phyloP scores from a whole-genome alignment of 2,113 vertebrate genomes.

The Xyrauchen texanus region DNA sequence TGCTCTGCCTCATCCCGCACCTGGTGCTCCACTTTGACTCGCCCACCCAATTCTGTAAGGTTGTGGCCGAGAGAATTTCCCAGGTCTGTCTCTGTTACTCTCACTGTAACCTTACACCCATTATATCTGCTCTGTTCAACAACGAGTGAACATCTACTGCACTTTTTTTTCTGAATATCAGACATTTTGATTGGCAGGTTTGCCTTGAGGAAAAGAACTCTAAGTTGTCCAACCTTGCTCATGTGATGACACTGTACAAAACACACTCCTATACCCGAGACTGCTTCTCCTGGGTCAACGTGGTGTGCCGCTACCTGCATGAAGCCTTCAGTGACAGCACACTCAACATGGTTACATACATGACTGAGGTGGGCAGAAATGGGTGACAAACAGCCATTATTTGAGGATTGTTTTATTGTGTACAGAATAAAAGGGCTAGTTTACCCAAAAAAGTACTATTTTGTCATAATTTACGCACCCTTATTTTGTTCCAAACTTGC shows the following conservation, averaged over 20 bases:
- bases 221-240: slow-evolving; percentile 93
- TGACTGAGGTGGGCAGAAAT: slow-evolving; percentile 84
- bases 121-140: not conserved
- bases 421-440: too few relatives aligned
- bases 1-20: slow-evolving; percentile 95
- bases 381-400: too few relatives aligned
- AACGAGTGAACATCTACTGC: not conserved
- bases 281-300: slow-evolving; percentile 93
- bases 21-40: slow-evolving; percentile 94
- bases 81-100: slow-evolving; percentile 77
- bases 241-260: slow-evolving; percentile 98
- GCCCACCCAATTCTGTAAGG: slow-evolving; percentile 95
- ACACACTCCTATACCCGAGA: slow-evolving; percentile 95
- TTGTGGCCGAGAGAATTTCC: slow-evolving; percentile 92
- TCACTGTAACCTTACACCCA: not conserved
- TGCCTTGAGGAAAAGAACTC: slow-evolving; percentile 94
- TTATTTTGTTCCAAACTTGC: too few relatives aligned
- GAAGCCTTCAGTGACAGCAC: slow-evolving; percentile 93
- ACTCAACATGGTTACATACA: slow-evolving; percentile 93
- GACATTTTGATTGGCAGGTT: slow-evolving; percentile 73
- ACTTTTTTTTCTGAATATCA: not conserved
- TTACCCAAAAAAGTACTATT: too few relatives aligned
- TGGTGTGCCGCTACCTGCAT: slow-evolving; percentile 96
- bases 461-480: too few relatives aligned
- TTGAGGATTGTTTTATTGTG: too few relatives aligned